A percentile compares a stretch with the other conserved stretches of the same genome.
Evolutionary conservation across 2,113 vertebrate genomes (phyloP).

Genomic region (Thinocorus orbignyianus): DNA sequence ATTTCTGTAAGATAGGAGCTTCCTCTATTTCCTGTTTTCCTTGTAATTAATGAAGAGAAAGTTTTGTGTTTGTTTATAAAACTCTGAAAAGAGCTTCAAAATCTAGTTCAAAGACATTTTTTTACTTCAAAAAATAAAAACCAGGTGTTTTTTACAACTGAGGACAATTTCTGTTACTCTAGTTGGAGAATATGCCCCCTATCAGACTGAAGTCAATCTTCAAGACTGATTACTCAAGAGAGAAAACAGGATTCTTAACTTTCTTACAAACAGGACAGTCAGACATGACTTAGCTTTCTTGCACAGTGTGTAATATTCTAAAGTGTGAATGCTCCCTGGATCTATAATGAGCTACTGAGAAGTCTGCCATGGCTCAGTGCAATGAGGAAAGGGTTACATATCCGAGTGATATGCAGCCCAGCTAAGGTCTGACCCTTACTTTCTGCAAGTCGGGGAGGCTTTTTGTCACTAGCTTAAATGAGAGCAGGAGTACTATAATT

Average conservation of each 20-base stretch:
- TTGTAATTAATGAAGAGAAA: background rate
- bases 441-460: background rate
- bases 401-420: background rate
- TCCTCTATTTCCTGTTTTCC: background rate
- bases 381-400: background rate
- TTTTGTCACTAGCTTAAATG: background rate
- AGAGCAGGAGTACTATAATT: background rate
- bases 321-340: accelerated
- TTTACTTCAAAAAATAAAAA: background rate
- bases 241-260: background rate
- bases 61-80: background rate
- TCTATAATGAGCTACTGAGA: background rate
- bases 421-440: background rate
- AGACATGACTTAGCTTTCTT: background rate
- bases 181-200: background rate
- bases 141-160: background rate
- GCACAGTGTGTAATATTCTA: background rate
- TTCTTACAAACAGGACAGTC: background rate
- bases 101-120: background rate
- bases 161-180: background rate
- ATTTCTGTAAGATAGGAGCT: background rate
- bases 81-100: background rate
- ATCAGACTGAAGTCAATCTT: background rate
- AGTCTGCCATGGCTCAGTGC: background rate
- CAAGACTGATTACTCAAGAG: background rate